Base-by-base conservation (phyloP, 2,797 vertebrate genomes). In the Aphelocoma californica region DNA sequence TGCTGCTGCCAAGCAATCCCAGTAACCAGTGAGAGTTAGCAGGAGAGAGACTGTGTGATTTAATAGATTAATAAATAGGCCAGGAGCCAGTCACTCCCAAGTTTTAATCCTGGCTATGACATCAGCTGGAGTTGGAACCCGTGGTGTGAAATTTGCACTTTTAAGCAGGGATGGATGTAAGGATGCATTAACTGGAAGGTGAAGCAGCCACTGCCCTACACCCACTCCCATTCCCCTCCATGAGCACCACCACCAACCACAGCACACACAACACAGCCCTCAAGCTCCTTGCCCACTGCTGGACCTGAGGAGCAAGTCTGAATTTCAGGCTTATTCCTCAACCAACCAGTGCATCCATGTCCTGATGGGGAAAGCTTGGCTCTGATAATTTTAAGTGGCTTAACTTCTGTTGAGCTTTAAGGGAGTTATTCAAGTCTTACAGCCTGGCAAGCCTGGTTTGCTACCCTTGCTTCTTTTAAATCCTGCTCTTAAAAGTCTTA, bases 1-100 rank as follows among this genome's bases (percentile, higher is more conserved):
- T 88, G 90, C 89, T 88, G 84, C 96, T 88, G 94, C 90, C 92
- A 93, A 96, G 92, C 88, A 89, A 87, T 74, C 86, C 81, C 65
- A 85, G 84, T 83, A 92, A 94, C 92, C 69, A 81, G 83, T 0
- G 0, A 92, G 77, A 79, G 77, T 44, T 61, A 84, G 83, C 74
- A 71, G 50, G 38, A 84, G 51, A 89, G 64, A 83, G 53, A 48
- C 56, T 14, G 9, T 61, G 56, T 96, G 88, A 95, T 94, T 95
- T 92, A 96, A 89, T 56, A 82, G 64, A 95, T 94, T 96, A 92
- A 92, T 81, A 57, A 92, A 57, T 19, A 86, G 94, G 94, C 94
- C 44, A 85, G 84, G 75, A 95, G 90, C 92, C 92, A 96, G 87
- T 72, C 73, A 25, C 67, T 96, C 81, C 64, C 2, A 3, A 58